A percentile compares a stretch with the other conserved stretches of the same genome.
Conservation (phyloP, 2,888 invertebrate species). For the Hirtodrosophila alboralis region DNA sequence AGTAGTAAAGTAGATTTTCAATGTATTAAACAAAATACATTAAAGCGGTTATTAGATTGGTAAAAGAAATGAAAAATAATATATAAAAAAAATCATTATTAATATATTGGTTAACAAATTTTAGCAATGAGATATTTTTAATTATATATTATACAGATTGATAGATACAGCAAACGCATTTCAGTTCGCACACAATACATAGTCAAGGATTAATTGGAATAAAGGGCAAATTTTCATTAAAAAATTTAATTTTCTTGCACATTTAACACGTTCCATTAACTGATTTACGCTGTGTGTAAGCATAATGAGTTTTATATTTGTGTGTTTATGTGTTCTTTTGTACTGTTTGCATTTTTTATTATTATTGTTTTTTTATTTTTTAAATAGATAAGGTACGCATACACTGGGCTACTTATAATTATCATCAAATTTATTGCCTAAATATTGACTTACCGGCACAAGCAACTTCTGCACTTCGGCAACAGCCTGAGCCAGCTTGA, state of each 20-base stretch:
- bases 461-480: conserved; percentile 99
- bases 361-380: not conserved
- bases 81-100: conserved; percentile 61
- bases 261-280: conserved; percentile 4
- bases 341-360: not conserved
- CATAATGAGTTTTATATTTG: conserved; percentile 17
- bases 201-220: conserved; percentile 36
- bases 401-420: not conserved
- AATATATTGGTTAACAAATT: conserved; percentile 68
- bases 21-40: conserved; percentile 79
- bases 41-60: conserved; percentile 74
- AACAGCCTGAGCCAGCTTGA: conserved; percentile 97
- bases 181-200: conserved; percentile 23
- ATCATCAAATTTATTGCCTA: too few relatives aligned
- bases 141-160: conserved; percentile 43
- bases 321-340: conserved; percentile 14
- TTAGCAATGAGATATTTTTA: conserved; percentile 53
- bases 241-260: conserved; percentile 12
- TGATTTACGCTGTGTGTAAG: conserved; percentile 11
- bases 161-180: conserved; percentile 44
- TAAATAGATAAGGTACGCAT: conserved; percentile 1
- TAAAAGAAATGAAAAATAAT: conserved; percentile 68
- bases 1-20: conserved; percentile 52
- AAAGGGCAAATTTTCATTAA: conserved; percentile 13
- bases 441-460: conserved; percentile 92